Evolutionary conservation across 2,888 invertebrate species (phyloP).

Genomic region (Dryococelus australis): DNA sequence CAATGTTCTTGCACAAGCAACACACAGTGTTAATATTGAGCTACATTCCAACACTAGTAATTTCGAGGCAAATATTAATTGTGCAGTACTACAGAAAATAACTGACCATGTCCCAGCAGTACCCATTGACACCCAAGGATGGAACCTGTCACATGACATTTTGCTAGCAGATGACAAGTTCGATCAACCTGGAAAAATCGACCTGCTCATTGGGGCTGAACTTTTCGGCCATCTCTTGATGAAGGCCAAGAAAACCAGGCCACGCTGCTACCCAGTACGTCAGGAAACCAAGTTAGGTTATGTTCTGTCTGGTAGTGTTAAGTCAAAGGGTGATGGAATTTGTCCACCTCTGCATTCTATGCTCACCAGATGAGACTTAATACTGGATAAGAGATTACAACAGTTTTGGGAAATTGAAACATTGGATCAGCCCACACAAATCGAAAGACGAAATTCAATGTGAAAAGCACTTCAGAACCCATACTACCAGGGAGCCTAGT

Average conservation of each 20-base stretch:
- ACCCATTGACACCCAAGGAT: background rate
- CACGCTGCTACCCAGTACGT: background rate
- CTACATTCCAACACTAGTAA: background rate
- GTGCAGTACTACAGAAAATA: background rate
- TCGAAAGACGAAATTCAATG: background rate
- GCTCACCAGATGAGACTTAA: background rate
- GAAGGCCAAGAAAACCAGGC: background rate
- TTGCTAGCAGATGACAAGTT: background rate
- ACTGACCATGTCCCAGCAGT: background rate
- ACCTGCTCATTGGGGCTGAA: background rate
- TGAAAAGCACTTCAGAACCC: background rate
- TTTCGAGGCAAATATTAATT: background rate
- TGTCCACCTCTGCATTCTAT: background rate
- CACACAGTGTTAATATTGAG: background rate
- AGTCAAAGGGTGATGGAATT: background rate
- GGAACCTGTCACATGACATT: background rate
- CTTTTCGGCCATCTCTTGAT: background rate
- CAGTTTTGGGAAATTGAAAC: background rate
- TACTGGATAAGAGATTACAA: background rate
- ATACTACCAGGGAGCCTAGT: background rate
- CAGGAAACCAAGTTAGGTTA: background rate
- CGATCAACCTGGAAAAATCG: background rate
- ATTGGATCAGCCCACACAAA: background rate
- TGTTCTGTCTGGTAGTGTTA: background rate
- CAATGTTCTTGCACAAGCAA: background rate